Percentiles rank a stretch among this genome's conserved stretches.
Conservation (phyloP, 1,140 invertebrate genomes). For the Eubasilissa regina region DNA sequence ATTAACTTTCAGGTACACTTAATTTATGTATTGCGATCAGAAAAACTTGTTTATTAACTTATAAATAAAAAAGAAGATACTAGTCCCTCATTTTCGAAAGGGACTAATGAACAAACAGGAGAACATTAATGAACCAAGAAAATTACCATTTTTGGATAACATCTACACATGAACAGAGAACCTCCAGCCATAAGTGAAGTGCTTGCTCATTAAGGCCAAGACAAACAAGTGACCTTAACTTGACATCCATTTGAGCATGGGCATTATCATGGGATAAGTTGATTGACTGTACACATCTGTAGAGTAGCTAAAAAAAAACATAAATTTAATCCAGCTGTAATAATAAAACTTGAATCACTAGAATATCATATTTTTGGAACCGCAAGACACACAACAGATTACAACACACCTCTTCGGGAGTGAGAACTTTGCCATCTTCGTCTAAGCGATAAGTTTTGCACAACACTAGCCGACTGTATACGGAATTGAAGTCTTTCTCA, state of each 20-base stretch:
- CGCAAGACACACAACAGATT: not conserved
- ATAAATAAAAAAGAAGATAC: no score
- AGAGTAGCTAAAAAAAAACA: slow-evolving; percentile 80
- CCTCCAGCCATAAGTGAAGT: slow-evolving; percentile 98
- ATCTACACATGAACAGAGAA: slow-evolving; percentile 95
- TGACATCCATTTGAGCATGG: slow-evolving; percentile 98
- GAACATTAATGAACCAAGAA: no score
- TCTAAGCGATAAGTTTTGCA: slow-evolving; percentile 99
- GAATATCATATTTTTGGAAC: not conserved
- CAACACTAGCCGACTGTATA: slow-evolving; percentile 96
- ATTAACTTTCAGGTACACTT: no score
- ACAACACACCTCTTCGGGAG: slow-evolving; percentile 91
- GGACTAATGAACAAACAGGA: no score
- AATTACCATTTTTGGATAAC: slow-evolving; percentile 95
- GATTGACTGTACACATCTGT: slow-evolving; percentile 95
- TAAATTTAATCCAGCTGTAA: slow-evolving; percentile 17
- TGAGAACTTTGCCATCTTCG: slow-evolving; percentile 99
- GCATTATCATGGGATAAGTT: slow-evolving; percentile 96
- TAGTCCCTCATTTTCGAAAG: no score
- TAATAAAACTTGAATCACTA: not conserved
- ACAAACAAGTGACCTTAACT: slow-evolving; percentile 94
- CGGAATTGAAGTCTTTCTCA: slow-evolving; percentile 98
- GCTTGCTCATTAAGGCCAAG: slow-evolving; percentile 97
- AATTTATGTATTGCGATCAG: no score
- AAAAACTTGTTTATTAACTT: no score